Conservation (phyloP, 1,140 invertebrate genomes). For the Drosophila baimaii region DNA sequence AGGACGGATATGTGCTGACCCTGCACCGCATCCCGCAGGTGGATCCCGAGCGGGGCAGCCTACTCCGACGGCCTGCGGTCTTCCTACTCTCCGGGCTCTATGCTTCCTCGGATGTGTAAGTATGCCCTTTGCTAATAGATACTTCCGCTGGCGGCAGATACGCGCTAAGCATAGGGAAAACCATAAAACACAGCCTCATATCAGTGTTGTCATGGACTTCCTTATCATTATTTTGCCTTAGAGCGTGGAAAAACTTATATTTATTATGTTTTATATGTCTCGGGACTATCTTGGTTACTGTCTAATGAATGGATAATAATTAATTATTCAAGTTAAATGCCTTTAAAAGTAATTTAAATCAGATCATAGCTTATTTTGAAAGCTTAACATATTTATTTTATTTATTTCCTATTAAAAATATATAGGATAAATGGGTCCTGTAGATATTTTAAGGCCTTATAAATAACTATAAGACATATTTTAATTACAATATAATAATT, state of each 20-base stretch:
- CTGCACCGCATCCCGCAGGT: constrained; percentile 85
- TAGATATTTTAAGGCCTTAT: too few relatives aligned
- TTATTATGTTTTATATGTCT: background rate
- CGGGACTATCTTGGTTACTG: background rate
- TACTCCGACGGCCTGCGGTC: constrained; percentile 87
- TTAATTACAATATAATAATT: too few relatives aligned
- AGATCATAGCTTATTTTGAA: background rate
- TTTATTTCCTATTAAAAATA: too few relatives aligned
- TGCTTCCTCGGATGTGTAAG: constrained; percentile 85
- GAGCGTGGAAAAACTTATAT: background rate
- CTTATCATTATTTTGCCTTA: background rate
- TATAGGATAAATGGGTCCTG: too few relatives aligned
- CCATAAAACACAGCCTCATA: background rate
- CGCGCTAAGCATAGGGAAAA: background rate
- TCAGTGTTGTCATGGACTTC: constrained; percentile 1
- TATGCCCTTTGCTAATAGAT: constrained; percentile 16
- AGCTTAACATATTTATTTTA: background rate
- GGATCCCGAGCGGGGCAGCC: constrained; percentile 76
- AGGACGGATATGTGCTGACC: constrained; percentile 86
- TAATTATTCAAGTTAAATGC: background rate
- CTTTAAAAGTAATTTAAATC: background rate
- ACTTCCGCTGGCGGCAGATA: constrained; percentile 28
- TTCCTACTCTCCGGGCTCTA: constrained; percentile 90
- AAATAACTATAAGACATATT: too few relatives aligned
- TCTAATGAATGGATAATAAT: background rate